These are phyloP conservation scores for Coremacera marginata DNA, from an alignment of 2,888 invertebrate genomes.

Conservation along the genomic window DNA sequence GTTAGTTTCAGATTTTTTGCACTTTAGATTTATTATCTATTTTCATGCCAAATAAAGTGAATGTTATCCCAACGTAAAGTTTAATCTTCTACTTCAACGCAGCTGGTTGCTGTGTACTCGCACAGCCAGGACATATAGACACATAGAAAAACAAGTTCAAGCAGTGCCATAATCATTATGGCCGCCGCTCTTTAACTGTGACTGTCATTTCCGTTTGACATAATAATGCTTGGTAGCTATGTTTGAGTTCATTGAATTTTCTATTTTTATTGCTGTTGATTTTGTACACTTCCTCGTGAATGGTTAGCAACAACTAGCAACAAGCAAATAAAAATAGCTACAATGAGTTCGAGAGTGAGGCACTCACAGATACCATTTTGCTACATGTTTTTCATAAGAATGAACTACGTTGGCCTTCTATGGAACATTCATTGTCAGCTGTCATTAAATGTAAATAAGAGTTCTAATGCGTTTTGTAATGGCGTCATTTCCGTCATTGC, in stretches of 20 bases:
- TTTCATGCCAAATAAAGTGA: no score
- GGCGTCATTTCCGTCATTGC: conserved; percentile 47
- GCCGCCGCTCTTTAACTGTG: not conserved
- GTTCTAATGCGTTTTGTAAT: conserved; percentile 50
- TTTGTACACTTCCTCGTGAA: not conserved
- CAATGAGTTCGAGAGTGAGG: not conserved
- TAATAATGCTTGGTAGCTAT: not conserved
- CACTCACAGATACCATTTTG: not conserved
- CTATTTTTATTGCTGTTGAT: not conserved
- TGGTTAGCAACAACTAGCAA: not conserved
- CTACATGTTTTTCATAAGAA: not conserved
- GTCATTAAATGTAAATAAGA: conserved; percentile 51
- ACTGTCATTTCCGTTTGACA: conserved; percentile 32
- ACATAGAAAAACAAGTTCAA: conserved; percentile 5
- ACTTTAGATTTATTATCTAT: no score
- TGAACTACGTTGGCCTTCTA: conserved; percentile 1
- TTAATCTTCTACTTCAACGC: no score
- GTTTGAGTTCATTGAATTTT: conserved; percentile 14
- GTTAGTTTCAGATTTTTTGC: no score
- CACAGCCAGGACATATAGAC: not conserved
- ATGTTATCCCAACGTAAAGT: no score
- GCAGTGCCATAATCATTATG: conserved; percentile 19
- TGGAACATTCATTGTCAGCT: conserved; percentile 42
- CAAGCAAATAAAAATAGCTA: not conserved
- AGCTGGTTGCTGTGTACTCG: no score